phyloP scores from a whole-genome alignment of 1,140 invertebrate genomes.

The Dreissena polymorpha region DNA sequence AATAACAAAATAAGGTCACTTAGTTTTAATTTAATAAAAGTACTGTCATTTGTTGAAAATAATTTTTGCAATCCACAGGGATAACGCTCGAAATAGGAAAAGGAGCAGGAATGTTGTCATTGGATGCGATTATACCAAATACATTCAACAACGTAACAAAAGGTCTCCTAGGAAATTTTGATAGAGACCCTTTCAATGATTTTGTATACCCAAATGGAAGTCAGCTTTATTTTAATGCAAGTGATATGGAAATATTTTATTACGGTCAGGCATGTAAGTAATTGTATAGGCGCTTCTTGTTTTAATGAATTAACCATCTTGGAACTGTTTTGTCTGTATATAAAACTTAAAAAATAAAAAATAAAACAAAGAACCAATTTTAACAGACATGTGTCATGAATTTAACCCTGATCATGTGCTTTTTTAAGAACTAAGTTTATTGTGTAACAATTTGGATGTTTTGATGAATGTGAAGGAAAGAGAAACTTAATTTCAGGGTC shows the following conservation, averaged over 20 bases:
- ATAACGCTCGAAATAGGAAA: neutral
- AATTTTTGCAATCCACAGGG: neutral
- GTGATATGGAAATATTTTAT: slow-evolving; percentile 42
- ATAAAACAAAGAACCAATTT: neutral
- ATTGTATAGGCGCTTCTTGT: neutral
- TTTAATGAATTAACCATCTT: neutral
- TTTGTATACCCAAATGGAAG: slow-evolving; percentile 48
- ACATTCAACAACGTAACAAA: slow-evolving; percentile 1
- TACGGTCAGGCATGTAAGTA: slow-evolving; percentile 49
- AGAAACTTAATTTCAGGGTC: slow-evolving; percentile 12
- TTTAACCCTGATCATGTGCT: too few relatives aligned
- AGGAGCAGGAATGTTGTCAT: slow-evolving; percentile 6
- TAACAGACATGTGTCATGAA: too few relatives aligned
- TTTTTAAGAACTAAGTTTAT: too few relatives aligned
- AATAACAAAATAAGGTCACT: neutral
- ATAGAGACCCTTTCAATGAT: slow-evolving; percentile 45
- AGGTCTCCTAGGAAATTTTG: slow-evolving; percentile 53
- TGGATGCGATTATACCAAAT: neutral
- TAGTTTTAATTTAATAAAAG: neutral
- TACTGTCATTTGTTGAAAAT: neutral
- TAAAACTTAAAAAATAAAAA: neutral
- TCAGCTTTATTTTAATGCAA: neutral
- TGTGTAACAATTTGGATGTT: too few relatives aligned
- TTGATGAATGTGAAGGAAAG: neutral
- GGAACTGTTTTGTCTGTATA: neutral